Percentiles rank a stretch among this genome's conserved stretches.
Conservation (phyloP, 1,140 invertebrate species). For the Zaprionus tsacasi region DNA sequence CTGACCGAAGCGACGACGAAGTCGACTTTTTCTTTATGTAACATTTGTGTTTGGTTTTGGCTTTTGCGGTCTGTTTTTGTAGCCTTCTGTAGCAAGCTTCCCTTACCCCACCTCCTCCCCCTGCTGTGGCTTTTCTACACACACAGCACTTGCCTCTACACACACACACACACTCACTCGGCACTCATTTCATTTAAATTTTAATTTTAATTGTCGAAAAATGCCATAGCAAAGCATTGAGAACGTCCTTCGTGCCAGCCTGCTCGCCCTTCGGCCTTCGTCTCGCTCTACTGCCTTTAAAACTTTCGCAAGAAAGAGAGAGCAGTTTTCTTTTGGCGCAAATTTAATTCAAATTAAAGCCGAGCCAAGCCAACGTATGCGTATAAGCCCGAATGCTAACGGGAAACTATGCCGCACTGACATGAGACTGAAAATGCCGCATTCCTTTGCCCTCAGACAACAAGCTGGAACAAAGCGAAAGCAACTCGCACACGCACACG, state of each 20-base stretch:
- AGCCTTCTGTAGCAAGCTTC: conserved; percentile 29
- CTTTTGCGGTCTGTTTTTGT: conserved; percentile 77
- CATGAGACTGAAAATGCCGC: conserved; percentile 39
- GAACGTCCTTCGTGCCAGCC: conserved; percentile 36
- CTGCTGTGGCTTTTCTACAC: conserved; percentile 67
- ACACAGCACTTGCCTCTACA: conserved; percentile 45
- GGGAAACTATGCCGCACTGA: conserved; percentile 40
- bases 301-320: conserved; percentile 15
- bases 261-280: conserved; percentile 6
- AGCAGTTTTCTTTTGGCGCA: conserved; percentile 37
- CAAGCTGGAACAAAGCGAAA: conserved; percentile 45
- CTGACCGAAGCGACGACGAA: conserved; percentile 62
- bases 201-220: conserved; percentile 82
- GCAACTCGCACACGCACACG: conserved; percentile 17
- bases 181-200: conserved; percentile 72
- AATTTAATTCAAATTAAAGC: conserved; percentile 70
- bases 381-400: conserved; percentile 14
- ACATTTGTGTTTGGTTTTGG: conserved; percentile 79
- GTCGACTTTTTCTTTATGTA: conserved; percentile 79
- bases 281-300: conserved; percentile 54
- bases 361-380: neutral
- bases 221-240: conserved; percentile 66
- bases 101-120: neutral
- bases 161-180: conserved; percentile 10
- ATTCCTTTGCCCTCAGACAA: conserved; percentile 51